These are phyloP conservation scores for Rhingia rostrata DNA, from an alignment of 2,888 invertebrate genomes.

Conservation along the genomic window DNA sequence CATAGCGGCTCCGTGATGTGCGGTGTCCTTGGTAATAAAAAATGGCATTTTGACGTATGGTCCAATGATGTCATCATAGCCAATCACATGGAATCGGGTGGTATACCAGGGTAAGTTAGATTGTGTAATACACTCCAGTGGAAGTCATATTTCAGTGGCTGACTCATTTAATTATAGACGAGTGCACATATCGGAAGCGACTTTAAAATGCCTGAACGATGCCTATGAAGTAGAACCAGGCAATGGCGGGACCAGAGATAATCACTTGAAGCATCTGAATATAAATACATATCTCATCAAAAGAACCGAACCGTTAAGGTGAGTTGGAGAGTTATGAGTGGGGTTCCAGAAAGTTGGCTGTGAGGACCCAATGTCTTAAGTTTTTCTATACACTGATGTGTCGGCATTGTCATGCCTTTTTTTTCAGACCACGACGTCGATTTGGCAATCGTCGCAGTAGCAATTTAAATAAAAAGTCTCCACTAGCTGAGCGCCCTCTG, in stretches of 20 bases:
- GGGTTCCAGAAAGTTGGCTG: neutral
- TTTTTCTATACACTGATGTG: neutral
- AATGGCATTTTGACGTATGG: slow-evolving; percentile 98
- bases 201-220: slow-evolving; percentile 91
- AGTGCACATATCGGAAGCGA: slow-evolving; percentile 97
- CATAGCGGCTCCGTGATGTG: slow-evolving; percentile 98
- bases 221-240: slow-evolving; percentile 97
- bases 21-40: slow-evolving; percentile 95
- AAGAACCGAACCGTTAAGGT: slow-evolving; percentile 89
- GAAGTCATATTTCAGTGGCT: slow-evolving; percentile 75
- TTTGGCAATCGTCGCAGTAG: slow-evolving; percentile 81
- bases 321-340: slow-evolving; percentile 20
- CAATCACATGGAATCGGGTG: slow-evolving; percentile 98
- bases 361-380: neutral
- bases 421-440: slow-evolving; percentile 80
- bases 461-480: slow-evolving; percentile 72
- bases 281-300: slow-evolving; percentile 95
- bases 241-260: slow-evolving; percentile 91
- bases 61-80: slow-evolving; percentile 97
- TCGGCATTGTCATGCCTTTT: neutral
- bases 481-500: slow-evolving; percentile 38
- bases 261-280: slow-evolving; percentile 92
- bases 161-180: slow-evolving; percentile 85
- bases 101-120: slow-evolving; percentile 92
- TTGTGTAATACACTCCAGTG: slow-evolving; percentile 27